Evolutionary conservation across 2,888 invertebrate species (phyloP), one percentile per base, ranked within the genome.

Genomic region (Bellardia pandia): DNA sequence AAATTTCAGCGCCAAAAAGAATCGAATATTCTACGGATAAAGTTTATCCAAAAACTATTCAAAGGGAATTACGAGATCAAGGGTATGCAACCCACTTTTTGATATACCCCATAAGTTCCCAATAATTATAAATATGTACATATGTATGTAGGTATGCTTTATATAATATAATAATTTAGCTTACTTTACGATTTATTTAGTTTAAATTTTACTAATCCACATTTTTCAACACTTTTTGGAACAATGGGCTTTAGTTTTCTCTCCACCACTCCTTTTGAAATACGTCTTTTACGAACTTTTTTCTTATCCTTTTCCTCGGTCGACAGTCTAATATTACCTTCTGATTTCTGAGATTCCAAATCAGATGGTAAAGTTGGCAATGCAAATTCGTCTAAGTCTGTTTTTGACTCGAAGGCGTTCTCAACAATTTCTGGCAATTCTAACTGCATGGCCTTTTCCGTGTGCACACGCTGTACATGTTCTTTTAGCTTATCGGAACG

Each of bases 401-500:
- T 90, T 81, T 91, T 91, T 8, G 90, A 90, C 64, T 92, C 92
- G 60, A 93, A 93, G 0, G 92, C 89, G 71, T 92, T 92, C 40
- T 92, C 93, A 58, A 93, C 93, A 0, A 91, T 90, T 85, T 93
- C 93, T 0, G 93, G 88, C 6, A 93, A 87, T 71, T 93, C 93
- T 9, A 93, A 85, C 53, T 93, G 93, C 4, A 93, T 91, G 0
- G 91, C 92, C 45, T 92, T 93, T 62, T 93, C 93, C 0, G 93
- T 93, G 56, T 93, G 93, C 4, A 93, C 91, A 6, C 92, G 90
- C 84, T 92, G 92, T 4, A 94, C 92, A 89, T 95, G 95, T 76
- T 94, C 94, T 78, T 94, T 95, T 60, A 95, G 91, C 88, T 95
- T 95, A 90, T 95, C 95, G 37, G 93, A 93, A 8, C 95, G 93